A percentile compares a stretch with the other conserved stretches of the same genome.
Conservation (phyloP, 2,888 invertebrate species). For the Melipona beecheii region DNA sequence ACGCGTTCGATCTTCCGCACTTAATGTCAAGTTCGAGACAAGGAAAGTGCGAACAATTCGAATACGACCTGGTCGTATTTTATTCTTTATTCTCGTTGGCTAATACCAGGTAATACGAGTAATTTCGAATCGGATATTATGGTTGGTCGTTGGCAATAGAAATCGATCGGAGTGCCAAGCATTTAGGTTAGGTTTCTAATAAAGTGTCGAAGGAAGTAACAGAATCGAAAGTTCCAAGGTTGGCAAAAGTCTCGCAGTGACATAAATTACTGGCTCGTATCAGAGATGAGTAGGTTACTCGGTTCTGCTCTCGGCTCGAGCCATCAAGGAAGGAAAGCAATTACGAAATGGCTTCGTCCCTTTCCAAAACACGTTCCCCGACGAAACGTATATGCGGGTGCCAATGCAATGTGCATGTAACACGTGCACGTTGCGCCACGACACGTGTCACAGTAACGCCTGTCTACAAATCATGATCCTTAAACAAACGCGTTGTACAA, state of each 20-base stretch:
- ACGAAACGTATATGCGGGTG: slow-evolving; percentile 19
- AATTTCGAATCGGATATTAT: background rate
- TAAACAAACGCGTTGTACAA: background rate
- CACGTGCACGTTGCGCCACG: background rate
- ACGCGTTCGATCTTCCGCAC: slow-evolving; percentile 9
- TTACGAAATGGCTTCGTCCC: slow-evolving; percentile 50
- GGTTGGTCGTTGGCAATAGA: background rate
- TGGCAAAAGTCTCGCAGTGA: slow-evolving; percentile 3
- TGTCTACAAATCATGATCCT: slow-evolving; percentile 1
- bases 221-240: slow-evolving; percentile 5
- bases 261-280: slow-evolving; percentile 38
- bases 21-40: slow-evolving; percentile 16
- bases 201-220: slow-evolving; percentile 19
- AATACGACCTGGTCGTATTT: background rate
- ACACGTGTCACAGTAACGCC: slow-evolving; percentile 31
- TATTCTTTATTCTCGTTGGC: background rate
- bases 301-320: slow-evolving; percentile 10
- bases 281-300: slow-evolving; percentile 10
- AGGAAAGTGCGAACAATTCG: slow-evolving; percentile 7
- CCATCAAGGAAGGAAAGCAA: slow-evolving; percentile 46
- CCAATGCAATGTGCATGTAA: slow-evolving; percentile 5
- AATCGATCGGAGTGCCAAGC: background rate
- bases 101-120: background rate
- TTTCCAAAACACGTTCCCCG: slow-evolving; percentile 15
- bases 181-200: background rate